Conservation (phyloP, 92 coral and sea anemone genomes). For the Porites cylindrica region DNA sequence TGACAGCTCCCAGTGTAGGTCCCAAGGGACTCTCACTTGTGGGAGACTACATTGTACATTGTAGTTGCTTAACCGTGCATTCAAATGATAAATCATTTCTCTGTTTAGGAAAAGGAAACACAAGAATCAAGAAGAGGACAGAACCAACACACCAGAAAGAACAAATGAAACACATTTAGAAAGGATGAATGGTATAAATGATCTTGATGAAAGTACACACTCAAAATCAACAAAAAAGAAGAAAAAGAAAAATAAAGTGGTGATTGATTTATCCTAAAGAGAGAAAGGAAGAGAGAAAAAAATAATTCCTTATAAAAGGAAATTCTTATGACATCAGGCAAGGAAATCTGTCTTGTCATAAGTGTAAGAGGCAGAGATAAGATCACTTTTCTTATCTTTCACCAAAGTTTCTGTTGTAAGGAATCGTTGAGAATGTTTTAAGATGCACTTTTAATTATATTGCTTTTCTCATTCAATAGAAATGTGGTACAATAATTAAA, state of each 20-base stretch:
- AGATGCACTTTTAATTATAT: too few relatives aligned
- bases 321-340: too few relatives aligned
- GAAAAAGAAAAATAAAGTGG: background rate
- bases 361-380: too few relatives aligned
- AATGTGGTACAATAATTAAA: too few relatives aligned
- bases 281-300: background rate
- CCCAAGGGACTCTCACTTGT: too few relatives aligned
- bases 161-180: background rate
- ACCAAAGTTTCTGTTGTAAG: too few relatives aligned
- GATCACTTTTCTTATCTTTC: too few relatives aligned
- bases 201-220: background rate
- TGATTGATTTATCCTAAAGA: background rate
- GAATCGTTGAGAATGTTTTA: too few relatives aligned
- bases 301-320: background rate
- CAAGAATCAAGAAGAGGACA: slow-evolving; percentile 2
- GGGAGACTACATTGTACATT: too few relatives aligned
- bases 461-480: too few relatives aligned
- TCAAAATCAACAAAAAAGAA: slow-evolving; percentile 16
- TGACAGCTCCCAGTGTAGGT: too few relatives aligned
- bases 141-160: background rate
- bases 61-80: background rate
- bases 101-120: slow-evolving; percentile 40
- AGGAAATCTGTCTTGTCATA: too few relatives aligned
- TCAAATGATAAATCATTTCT: background rate
- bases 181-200: slow-evolving; percentile 14